Percentiles rank a stretch among this genome's conserved stretches.
Conservation (phyloP, 2,888 invertebrate genomes). For the Drosophila antonietae region DNA sequence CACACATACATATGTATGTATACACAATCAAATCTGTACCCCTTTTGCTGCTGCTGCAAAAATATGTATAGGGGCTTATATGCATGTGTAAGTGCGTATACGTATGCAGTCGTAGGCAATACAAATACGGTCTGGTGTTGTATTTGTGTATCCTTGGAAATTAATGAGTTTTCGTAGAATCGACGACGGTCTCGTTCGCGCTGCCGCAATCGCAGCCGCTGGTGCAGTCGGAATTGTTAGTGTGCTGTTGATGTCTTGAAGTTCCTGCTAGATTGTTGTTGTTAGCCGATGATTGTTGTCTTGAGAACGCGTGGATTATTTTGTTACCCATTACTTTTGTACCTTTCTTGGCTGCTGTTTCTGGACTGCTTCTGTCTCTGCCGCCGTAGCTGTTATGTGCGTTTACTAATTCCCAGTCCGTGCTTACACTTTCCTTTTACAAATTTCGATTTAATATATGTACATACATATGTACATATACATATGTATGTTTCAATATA, state of each 20-base stretch:
- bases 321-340: conserved; percentile 44
- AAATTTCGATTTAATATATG: conserved; percentile 46
- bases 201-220: conserved; percentile 7
- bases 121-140: conserved; percentile 26
- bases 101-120: conserved; percentile 5
- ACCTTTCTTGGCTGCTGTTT: conserved; percentile 35
- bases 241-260: conserved; percentile 19
- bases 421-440: conserved; percentile 31
- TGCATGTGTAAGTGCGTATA: background rate
- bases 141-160: conserved; percentile 68
- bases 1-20: background rate
- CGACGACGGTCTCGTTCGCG: conserved; percentile 45
- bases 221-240: conserved; percentile 29
- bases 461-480: background rate
- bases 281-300: conserved; percentile 24
- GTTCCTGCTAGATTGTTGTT: conserved; percentile 32
- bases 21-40: conserved; percentile 1
- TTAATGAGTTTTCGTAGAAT: conserved; percentile 78
- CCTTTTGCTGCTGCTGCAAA: conserved; percentile 4
- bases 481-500: too few species aligned
- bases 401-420: conserved; percentile 28
- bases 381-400: conserved; percentile 12
- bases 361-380: conserved; percentile 13
- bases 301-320: conserved; percentile 49
- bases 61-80: conserved; percentile 8